Evolutionary conservation across 2,888 invertebrate species (phyloP).

Genomic region (Operophtera brumata): DNA sequence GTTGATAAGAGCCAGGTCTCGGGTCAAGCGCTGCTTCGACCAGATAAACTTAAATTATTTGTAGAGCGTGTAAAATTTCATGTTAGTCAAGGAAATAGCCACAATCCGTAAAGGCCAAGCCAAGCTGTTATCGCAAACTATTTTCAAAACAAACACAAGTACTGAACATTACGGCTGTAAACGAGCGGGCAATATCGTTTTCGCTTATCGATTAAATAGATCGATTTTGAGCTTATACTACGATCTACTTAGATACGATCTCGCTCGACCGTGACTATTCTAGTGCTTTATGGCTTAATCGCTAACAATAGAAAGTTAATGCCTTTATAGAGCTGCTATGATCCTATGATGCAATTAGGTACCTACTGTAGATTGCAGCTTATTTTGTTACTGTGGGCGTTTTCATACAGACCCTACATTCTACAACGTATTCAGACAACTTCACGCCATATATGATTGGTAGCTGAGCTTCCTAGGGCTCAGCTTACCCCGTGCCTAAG

Average conservation of each 20-base stretch:
- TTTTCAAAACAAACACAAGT: constrained; percentile 20
- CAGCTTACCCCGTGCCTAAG: no score
- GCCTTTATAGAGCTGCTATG: constrained; percentile 36
- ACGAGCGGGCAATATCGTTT: constrained; percentile 39
- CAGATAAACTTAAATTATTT: no score
- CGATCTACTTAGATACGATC: constrained; percentile 59
- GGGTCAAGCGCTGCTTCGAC: no score
- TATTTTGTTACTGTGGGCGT: not conserved
- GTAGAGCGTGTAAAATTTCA: no score
- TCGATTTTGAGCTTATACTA: constrained; percentile 53
- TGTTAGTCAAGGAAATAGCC: no score
- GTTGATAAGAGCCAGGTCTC: no score
- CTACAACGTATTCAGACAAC: no score
- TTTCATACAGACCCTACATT: not conserved
- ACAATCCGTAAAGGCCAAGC: not conserved
- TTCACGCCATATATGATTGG: no score
- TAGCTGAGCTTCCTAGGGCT: no score
- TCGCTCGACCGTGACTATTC: constrained; percentile 55
- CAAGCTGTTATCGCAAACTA: not conserved
- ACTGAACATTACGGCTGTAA: constrained; percentile 18
- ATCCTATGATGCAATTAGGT: constrained; percentile 13
- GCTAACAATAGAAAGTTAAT: constrained; percentile 62
- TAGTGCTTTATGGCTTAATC: constrained; percentile 56
- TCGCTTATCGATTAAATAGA: constrained; percentile 65
- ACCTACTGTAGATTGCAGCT: not conserved